Conservation (phyloP, 2,797 vertebrate species). For the Podarcis lilfordi region DNA sequence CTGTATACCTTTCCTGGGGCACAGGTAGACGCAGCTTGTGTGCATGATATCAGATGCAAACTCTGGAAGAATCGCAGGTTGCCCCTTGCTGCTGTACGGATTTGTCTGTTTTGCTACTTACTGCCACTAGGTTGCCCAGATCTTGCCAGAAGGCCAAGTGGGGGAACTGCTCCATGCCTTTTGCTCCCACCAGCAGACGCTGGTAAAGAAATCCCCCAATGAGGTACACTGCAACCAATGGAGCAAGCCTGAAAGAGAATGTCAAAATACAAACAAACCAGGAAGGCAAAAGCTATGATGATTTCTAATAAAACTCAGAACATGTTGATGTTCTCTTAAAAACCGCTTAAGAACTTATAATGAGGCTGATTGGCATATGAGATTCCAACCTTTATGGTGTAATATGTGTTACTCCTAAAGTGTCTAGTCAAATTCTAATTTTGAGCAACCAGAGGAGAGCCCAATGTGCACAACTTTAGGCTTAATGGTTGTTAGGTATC, state of each 20-base stretch:
- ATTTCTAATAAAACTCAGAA: too few species aligned
- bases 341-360: neutral
- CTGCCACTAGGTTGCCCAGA: constrained; percentile 92
- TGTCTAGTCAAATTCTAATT: neutral
- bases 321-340: neutral
- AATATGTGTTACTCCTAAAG: neutral
- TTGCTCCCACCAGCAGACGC: constrained; percentile 94
- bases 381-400: neutral
- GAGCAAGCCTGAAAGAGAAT: constrained; percentile 79
- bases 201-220: constrained; percentile 95
- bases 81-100: neutral
- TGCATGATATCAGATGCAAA: neutral
- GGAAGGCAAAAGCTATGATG: too few species aligned
- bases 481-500: too few species aligned
- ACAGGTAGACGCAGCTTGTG: neutral
- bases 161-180: constrained; percentile 96
- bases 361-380: neutral
- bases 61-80: neutral
- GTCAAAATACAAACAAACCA: constrained; percentile 16
- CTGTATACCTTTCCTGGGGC: neutral
- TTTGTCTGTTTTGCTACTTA: constrained; percentile 75
- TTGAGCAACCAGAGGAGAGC: too few species aligned
- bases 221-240: constrained; percentile 87
- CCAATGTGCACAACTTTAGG: too few species aligned
- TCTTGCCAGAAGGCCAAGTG: constrained; percentile 95